These are phyloP conservation scores for Lophochroa leadbeateri DNA, from an alignment of 2,113 vertebrate species.

Conservation along the genomic window DNA sequence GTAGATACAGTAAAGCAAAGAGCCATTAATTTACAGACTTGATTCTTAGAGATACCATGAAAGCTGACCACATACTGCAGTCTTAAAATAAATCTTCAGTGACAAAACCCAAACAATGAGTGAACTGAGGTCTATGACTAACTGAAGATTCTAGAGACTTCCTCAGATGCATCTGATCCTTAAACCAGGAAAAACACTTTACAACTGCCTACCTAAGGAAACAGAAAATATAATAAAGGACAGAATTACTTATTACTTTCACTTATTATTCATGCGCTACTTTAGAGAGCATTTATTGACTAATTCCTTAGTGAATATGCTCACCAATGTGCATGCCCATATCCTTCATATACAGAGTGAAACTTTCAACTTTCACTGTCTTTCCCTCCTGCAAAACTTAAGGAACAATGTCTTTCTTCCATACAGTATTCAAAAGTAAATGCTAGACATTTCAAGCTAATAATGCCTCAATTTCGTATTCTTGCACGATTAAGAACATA, in stretches of 20 bases:
- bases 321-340: not conserved
- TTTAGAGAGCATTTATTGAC: not conserved
- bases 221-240: not conserved
- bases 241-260: not conserved
- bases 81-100: not conserved
- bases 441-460: not conserved
- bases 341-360: not conserved
- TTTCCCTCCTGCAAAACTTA: not conserved
- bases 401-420: not conserved
- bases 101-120: not conserved
- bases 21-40: not conserved
- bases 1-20: not conserved
- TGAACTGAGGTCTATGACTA: not conserved
- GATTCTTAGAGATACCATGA: not conserved
- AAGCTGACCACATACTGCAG: not conserved
- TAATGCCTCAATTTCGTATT: not conserved
- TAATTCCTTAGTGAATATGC: not conserved
- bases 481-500: not conserved
- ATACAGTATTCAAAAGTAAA: not conserved
- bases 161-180: not conserved
- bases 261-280: not conserved
- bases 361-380: not conserved
- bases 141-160: not conserved
- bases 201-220: not conserved
- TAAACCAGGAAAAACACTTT: rapidly evolving